Evolutionary conservation across 2,113 vertebrate genomes (phyloP).

Genomic region (Callaeas wilsoni): DNA sequence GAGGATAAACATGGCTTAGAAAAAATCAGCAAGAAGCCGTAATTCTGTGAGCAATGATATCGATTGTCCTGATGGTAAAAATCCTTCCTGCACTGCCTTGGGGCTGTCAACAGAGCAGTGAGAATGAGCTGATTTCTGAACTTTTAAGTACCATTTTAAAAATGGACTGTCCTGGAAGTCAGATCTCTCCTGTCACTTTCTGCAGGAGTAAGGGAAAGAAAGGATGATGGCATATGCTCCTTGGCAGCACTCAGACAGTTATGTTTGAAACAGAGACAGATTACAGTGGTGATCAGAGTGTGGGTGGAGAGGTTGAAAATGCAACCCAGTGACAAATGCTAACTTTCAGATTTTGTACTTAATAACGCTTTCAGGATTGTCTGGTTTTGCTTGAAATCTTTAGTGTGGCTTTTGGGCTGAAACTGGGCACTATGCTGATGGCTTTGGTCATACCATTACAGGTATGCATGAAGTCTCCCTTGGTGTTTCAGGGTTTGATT

Average conservation of each 20-base stretch:
- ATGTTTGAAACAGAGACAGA: background rate
- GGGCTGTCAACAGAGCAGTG: background rate
- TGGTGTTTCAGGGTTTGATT: background rate
- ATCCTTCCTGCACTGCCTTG: background rate
- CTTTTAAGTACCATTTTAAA: background rate
- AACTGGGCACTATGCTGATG: background rate
- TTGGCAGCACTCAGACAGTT: background rate
- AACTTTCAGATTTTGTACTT: background rate
- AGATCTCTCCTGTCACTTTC: background rate
- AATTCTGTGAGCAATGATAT: background rate
- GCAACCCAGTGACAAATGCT: accelerated
- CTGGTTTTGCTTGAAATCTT: background rate
- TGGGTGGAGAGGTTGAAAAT: background rate
- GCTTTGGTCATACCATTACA: background rate
- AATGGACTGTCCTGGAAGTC: background rate
- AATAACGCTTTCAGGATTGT: background rate
- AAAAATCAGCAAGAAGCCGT: background rate
- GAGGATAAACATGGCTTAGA: background rate
- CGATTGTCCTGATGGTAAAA: background rate
- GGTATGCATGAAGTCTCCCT: background rate
- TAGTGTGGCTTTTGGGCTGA: background rate
- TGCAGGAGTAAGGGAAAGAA: background rate
- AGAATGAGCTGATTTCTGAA: background rate
- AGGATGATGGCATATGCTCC: background rate
- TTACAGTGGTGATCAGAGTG: background rate